These are phyloP conservation scores for Epinotia ramella DNA, from an alignment of 2,888 invertebrate species.

Conservation along the genomic window DNA sequence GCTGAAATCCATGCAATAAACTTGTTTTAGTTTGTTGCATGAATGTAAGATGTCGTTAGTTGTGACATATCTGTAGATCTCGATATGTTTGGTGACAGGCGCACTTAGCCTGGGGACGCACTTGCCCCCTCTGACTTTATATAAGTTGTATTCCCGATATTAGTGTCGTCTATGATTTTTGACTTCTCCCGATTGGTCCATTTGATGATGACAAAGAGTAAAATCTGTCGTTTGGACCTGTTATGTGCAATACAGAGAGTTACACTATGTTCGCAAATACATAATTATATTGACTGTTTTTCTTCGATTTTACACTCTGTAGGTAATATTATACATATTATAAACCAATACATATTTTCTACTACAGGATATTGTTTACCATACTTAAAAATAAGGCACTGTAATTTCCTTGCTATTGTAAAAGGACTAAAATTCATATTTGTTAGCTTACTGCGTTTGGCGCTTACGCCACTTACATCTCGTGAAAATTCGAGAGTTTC, in stretches of 20 bases:
- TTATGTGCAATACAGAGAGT: not conserved
- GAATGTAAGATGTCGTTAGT: too few relatives aligned
- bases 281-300: not conserved
- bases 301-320: too few relatives aligned
- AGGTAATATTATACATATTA: not conserved
- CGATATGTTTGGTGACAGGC: too few relatives aligned
- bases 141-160: slow-evolving; percentile 10
- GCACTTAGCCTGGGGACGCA: too few relatives aligned
- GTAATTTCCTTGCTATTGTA: not conserved
- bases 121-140: too few relatives aligned
- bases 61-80: too few relatives aligned
- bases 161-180: slow-evolving; percentile 6
- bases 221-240: not conserved
- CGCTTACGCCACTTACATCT: too few relatives aligned
- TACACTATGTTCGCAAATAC: not conserved
- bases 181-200: not conserved
- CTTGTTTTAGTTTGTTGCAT: too few relatives aligned
- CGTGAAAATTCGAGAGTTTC: too few relatives aligned
- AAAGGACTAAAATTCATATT: not conserved
- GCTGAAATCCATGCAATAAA: too few relatives aligned
- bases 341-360: too few relatives aligned
- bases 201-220: not conserved
- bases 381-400: not conserved
- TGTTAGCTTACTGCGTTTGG: too few relatives aligned
- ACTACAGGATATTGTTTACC: not conserved